These are phyloP conservation scores for Cacatua alba DNA, from an alignment of 2,113 vertebrate species.

Conservation along the genomic window DNA sequence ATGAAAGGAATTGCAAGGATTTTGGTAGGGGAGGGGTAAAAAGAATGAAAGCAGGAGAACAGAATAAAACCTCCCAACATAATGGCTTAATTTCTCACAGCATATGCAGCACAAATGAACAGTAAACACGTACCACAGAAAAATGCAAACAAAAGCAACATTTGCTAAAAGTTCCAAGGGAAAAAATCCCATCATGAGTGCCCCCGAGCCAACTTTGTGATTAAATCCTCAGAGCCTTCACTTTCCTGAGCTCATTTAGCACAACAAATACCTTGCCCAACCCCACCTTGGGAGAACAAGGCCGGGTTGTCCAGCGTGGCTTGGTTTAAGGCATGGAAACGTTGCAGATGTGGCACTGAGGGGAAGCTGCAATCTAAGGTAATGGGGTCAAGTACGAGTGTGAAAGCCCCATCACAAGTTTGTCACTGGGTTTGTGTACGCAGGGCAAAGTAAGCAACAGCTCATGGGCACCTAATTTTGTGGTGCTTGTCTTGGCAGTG, in stretches of 20 bases:
- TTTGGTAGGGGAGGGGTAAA: not conserved
- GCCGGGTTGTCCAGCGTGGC: not conserved
- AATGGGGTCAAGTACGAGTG: not conserved
- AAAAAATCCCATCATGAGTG: not conserved
- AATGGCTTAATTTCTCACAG: constrained; percentile 52
- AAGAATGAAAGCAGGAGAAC: constrained; percentile 39
- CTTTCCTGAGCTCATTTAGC: not conserved
- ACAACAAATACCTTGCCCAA: not conserved
- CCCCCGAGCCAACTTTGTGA: not conserved
- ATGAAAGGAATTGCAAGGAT: constrained; percentile 72
- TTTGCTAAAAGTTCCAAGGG: not conserved
- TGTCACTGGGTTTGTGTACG: not conserved
- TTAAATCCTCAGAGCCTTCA: not conserved
- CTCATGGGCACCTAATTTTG: rapidly evolving
- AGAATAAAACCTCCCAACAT: not conserved
- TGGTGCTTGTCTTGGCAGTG: not conserved
- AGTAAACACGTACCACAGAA: constrained; percentile 39
- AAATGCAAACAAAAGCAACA: constrained; percentile 54
- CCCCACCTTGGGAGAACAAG: not conserved
- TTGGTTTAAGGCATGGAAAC: not conserved
- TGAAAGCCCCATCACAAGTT: not conserved
- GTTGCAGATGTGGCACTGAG: not conserved
- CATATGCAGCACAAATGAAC: constrained; percentile 46
- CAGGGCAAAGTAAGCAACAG: not conserved
- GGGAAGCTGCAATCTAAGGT: not conserved